Percentiles rank a stretch among this genome's conserved stretches.
phyloP scores from a whole-genome alignment of 2,113 vertebrate genomes.

The Xyrauchen texanus region DNA sequence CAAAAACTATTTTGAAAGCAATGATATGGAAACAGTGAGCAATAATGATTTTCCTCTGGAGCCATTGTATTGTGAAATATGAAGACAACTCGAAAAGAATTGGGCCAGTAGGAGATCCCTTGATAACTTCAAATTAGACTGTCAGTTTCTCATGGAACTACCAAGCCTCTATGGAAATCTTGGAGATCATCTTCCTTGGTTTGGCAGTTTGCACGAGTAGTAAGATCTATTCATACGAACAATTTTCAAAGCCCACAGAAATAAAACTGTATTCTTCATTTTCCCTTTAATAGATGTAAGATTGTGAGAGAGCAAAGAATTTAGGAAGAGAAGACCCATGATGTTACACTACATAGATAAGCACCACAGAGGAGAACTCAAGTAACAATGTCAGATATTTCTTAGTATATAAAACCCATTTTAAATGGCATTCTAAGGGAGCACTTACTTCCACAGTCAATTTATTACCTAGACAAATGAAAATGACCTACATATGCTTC shows the following conservation, averaged over 20 bases:
- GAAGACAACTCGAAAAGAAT: constrained; percentile 31
- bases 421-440: neutral
- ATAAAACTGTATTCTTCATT: neutral
- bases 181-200: constrained; percentile 34
- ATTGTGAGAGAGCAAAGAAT: neutral
- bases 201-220: constrained; percentile 29
- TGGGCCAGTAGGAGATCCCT: constrained; percentile 31
- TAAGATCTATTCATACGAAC: constrained; percentile 24
- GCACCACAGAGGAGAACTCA: neutral
- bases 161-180: constrained; percentile 32
- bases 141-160: constrained; percentile 46
- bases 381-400: neutral
- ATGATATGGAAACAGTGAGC: constrained; percentile 29
- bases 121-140: constrained; percentile 41
- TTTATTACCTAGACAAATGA: constrained; percentile 28
- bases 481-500: constrained; percentile 22
- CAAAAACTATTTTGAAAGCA: constrained; percentile 1
- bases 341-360: neutral
- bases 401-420: neutral
- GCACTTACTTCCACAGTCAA: constrained; percentile 5
- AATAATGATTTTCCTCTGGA: constrained; percentile 22
- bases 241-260: constrained; percentile 32
- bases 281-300: constrained; percentile 15
- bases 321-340: neutral
- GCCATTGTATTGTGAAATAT: constrained; percentile 46